Conservation (phyloP, 2,113 vertebrate genomes). For the Callopanchax toddi region DNA sequence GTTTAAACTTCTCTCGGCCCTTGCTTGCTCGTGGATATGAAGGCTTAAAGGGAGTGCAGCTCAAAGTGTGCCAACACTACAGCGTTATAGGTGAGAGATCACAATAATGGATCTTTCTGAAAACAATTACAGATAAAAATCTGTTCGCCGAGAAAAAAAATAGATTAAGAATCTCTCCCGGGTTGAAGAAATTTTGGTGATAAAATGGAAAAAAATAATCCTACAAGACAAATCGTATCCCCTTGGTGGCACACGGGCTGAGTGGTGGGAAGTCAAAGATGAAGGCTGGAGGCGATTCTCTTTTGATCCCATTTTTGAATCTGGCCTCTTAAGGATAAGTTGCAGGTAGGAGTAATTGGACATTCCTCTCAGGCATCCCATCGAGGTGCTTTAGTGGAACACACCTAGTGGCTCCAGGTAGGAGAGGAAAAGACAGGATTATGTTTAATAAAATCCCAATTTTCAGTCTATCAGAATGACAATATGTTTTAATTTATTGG, state of each 20-base stretch:
- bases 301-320: slow-evolving; percentile 58
- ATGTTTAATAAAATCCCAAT: too few species aligned
- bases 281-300: slow-evolving; percentile 52
- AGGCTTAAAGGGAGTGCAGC: slow-evolving; percentile 38
- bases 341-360: slow-evolving; percentile 41
- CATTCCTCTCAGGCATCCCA: slow-evolving; percentile 45
- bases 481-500: slow-evolving; percentile 3
- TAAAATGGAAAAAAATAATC: slow-evolving; percentile 34
- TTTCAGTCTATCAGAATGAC: neutral
- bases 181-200: slow-evolving; percentile 33
- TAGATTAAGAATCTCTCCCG: slow-evolving; percentile 1
- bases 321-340: slow-evolving; percentile 54
- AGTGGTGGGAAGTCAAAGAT: slow-evolving; percentile 53
- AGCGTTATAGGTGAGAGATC: slow-evolving; percentile 16
- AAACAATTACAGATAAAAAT: slow-evolving; percentile 48
- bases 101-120: slow-evolving; percentile 40
- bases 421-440: neutral
- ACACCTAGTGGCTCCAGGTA: slow-evolving; percentile 38
- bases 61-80: slow-evolving; percentile 37
- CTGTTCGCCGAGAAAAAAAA: slow-evolving; percentile 12
- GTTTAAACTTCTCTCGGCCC: slow-evolving; percentile 20
- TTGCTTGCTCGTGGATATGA: slow-evolving; percentile 33
- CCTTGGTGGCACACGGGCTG: slow-evolving; percentile 19
- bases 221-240: slow-evolving; percentile 21
- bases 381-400: slow-evolving; percentile 26